These are phyloP conservation scores for Malurus melanocephalus DNA, from an alignment of 2,113 vertebrate genomes.

Conservation along the genomic window DNA sequence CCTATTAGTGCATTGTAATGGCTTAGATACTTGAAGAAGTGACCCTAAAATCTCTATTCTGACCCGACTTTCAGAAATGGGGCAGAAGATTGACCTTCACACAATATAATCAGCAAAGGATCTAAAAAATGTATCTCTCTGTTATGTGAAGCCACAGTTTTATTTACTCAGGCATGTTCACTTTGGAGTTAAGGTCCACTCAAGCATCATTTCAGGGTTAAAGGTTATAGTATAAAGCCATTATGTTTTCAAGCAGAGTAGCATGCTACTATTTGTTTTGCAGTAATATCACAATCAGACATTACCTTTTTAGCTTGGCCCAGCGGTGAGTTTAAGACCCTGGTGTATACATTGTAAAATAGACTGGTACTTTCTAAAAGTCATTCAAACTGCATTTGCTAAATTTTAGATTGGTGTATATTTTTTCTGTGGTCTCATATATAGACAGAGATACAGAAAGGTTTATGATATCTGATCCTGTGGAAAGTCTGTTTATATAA, in stretches of 20 bases:
- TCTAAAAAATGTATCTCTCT: conserved; percentile 83
- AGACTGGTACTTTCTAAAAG: neutral
- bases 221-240: conserved; percentile 66
- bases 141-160: conserved; percentile 70
- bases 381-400: neutral
- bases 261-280: conserved; percentile 56
- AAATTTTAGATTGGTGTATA: conserved; percentile 1
- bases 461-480: neutral
- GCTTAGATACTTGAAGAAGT: conserved; percentile 74
- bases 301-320: conserved; percentile 54
- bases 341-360: neutral
- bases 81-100: conserved; percentile 67
- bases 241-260: conserved; percentile 63
- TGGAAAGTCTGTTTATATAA: neutral
- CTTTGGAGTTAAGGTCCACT: conserved; percentile 67
- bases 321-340: conserved; percentile 27
- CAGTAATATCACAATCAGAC: conserved; percentile 59
- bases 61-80: conserved; percentile 69
- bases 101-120: conserved; percentile 74
- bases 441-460: neutral
- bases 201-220: conserved; percentile 69
- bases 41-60: conserved; percentile 71
- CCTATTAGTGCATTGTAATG: conserved; percentile 73
- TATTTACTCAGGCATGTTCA: conserved; percentile 73
- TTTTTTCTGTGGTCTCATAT: neutral